Evolutionary conservation across 2,888 invertebrate genomes (phyloP).

Genomic region (Caenorhabditis becei): DNA sequence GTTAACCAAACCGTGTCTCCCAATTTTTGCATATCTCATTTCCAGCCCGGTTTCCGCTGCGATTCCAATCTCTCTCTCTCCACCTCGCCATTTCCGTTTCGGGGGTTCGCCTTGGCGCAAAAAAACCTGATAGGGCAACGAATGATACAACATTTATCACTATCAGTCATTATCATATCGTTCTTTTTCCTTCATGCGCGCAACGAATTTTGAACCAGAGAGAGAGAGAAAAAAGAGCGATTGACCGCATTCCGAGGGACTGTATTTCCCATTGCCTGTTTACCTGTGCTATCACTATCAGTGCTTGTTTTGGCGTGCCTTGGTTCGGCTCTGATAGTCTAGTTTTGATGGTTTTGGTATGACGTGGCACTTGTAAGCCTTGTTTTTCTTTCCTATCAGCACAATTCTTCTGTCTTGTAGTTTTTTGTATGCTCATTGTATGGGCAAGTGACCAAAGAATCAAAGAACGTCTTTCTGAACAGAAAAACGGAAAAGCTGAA

Average conservation of each 20-base stretch:
- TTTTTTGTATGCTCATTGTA: neutral
- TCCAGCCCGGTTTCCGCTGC: neutral
- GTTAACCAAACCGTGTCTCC: constrained; percentile 1
- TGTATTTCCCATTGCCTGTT: neutral
- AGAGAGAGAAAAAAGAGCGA: constrained; percentile 11
- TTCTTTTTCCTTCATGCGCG: neutral
- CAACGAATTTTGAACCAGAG: constrained; percentile 4
- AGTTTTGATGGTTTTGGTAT: too few species aligned
- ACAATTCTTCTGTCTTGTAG: neutral
- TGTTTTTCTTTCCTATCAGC: constrained; percentile 7
- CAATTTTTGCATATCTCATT: constrained; percentile 14
- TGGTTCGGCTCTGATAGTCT: neutral
- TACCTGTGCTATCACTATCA: neutral
- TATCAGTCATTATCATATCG: constrained; percentile 3
- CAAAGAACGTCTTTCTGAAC: neutral
- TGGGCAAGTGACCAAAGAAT: neutral
- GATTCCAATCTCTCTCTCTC: too few species aligned
- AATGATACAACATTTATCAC: constrained; percentile 5
- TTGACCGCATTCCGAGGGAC: constrained; percentile 20
- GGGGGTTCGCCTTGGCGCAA: neutral
- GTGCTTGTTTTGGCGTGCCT: constrained; percentile 7
- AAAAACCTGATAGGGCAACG: constrained; percentile 7
- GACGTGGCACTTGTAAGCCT: neutral
- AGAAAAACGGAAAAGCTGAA: too few species aligned
- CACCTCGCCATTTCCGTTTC: constrained; percentile 1